Evolutionary conservation across 2,113 vertebrate genomes (phyloP), one percentile per base, ranked within the genome.

Genomic region (Barbus barbus): DNA sequence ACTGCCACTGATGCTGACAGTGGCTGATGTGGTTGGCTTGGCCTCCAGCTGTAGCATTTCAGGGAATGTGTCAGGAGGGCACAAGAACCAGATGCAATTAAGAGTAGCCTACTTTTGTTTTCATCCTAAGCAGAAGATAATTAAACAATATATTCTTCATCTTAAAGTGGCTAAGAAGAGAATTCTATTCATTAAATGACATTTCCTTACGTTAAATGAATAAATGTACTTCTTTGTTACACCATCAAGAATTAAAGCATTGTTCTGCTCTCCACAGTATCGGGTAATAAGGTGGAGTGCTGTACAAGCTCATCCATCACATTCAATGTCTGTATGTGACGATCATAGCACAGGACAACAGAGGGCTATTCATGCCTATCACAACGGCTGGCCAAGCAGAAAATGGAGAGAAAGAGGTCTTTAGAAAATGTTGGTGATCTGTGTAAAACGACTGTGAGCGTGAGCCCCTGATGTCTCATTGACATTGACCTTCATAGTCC

Each of bases 81-180:
- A 65, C 89, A 84, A 80, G 11, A 83, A 87, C 84, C 80, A 90
- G 90, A 85, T 90, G 85, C 84, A 92, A 92, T 91, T 90, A 93
- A 90, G 84, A 16, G 28, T 81, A n/a, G n/a, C n/a, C n/a, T n/a
- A 89, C 84, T 87, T 77, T 81, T 92, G 88, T 92, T 93, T 87
- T 87, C 69, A 88, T 87, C 77, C 86, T 87, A 84, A 85, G 78
- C 77, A 84, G 87, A 92, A 89, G 88, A 91, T 86, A 91, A 91
- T 90, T 20, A n/a, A 38, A 63, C 33, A 67, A 22, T 67, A 22
- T 33, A 56, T 58, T 20, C 28, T 33, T 78, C 16, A 78, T 78
- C 88, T 88, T 89, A 89, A 87, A 90, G 88, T 91, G 87, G 41
- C 69, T 76, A 60, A 82, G 82, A 88, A 79, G 72, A 79, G 33